A percentile compares a stretch with the other conserved stretches of the same genome.
These are phyloP conservation scores for Anodontia alba DNA, from an alignment of 2,888 invertebrate species.

Conservation along the genomic window DNA sequence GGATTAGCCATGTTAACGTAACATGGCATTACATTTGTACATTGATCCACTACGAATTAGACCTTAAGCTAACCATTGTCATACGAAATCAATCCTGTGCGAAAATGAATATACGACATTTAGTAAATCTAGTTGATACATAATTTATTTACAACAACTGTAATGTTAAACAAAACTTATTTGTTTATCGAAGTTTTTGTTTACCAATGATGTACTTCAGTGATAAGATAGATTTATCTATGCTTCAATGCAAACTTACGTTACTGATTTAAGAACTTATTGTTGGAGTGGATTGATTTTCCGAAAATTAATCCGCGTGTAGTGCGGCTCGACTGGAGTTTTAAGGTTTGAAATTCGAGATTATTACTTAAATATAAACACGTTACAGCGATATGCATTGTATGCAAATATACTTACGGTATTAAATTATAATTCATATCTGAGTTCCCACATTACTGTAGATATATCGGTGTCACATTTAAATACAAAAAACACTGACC, in stretches of 20 bases:
- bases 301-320: conserved; percentile 7
- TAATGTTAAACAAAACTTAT: background rate
- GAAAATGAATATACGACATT: conserved; percentile 1
- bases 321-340: background rate
- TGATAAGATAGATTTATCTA: background rate
- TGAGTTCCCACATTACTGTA: background rate
- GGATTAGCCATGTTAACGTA: too few relatives aligned
- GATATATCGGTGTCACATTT: conserved; percentile 6
- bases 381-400: background rate
- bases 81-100: conserved; percentile 5
- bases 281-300: conserved; percentile 2
- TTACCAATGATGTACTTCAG: background rate
- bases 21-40: too few relatives aligned
- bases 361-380: background rate
- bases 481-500: background rate
- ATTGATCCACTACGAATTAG: too few relatives aligned
- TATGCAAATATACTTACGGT: conserved; percentile 7
- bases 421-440: background rate
- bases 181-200: background rate
- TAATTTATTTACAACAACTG: conserved; percentile 1
- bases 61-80: background rate
- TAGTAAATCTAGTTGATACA: background rate
- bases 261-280: conserved; percentile 2
- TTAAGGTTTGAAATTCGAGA: conserved; percentile 9
- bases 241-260: background rate